Conservation (phyloP, 2,888 invertebrate species). For the Netelia melanura region DNA sequence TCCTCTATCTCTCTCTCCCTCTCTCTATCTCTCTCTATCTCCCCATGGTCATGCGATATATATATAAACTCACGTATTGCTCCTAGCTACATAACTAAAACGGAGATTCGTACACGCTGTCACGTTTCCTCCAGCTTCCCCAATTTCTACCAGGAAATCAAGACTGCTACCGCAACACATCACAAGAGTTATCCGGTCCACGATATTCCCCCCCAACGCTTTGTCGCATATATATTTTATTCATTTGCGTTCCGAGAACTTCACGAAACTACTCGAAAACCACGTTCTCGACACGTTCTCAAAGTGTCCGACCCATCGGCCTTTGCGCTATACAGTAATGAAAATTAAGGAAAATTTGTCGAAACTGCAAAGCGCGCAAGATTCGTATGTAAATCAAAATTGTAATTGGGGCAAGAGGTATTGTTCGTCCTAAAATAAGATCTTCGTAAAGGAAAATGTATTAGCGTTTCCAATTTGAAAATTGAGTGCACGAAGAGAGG, state of each 20-base stretch:
- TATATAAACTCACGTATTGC: too few species aligned
- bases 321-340: not conserved
- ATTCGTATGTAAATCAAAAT: slow-evolving; percentile 43
- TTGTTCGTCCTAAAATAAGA: not conserved
- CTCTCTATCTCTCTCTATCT: too few species aligned
- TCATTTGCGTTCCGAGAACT: slow-evolving; percentile 18
- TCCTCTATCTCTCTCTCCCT: too few species aligned
- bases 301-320: not conserved
- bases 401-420: not conserved
- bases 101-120: not conserved
- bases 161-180: slow-evolving; percentile 13
- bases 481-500: too few species aligned
- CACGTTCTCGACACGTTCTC: not conserved
- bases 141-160: slow-evolving; percentile 56
- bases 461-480: too few species aligned
- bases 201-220: not conserved
- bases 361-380: slow-evolving; percentile 13
- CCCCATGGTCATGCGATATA: not conserved
- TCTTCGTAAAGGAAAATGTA: too few species aligned
- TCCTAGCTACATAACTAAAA: not conserved
- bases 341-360: slow-evolving; percentile 12
- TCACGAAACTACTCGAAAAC: slow-evolving; percentile 17
- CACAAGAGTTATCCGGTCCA: not conserved
- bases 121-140: not conserved
- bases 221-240: slow-evolving; percentile 30